Evolutionary conservation across 2,888 invertebrate species (phyloP).

Genomic region (Troides aeacus): DNA sequence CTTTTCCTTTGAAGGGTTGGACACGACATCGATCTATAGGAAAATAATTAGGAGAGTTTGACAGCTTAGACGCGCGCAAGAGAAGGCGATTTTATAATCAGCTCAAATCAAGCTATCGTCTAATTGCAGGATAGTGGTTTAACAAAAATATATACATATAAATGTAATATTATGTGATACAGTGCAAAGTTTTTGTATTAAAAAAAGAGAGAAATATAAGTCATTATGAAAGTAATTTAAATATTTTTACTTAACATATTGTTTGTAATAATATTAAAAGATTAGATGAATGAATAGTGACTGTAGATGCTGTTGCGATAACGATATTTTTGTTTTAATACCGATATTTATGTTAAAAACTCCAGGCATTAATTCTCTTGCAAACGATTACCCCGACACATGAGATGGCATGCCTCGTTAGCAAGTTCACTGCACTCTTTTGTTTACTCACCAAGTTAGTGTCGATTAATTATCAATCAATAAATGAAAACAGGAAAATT

Average conservation of each 20-base stretch:
- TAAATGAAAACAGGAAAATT: no score
- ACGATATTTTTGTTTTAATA: not conserved
- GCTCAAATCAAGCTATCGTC: not conserved
- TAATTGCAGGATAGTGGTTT: no score
- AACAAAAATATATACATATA: no score
- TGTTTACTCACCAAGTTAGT: not conserved
- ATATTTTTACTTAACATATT: no score
- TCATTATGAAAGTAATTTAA: no score
- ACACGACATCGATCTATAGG: constrained; percentile 12
- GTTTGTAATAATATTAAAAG: not conserved
- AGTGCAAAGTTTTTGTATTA: no score
- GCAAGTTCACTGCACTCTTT: not conserved
- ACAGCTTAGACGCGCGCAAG: constrained; percentile 5
- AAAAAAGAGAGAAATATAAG: no score
- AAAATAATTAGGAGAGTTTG: constrained; percentile 29
- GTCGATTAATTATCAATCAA: no score
- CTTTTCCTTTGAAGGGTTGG: constrained; percentile 33
- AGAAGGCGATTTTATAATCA: constrained; percentile 9
- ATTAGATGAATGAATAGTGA: not conserved
- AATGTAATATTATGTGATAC: no score
- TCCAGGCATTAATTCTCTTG: not conserved
- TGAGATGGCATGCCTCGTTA: not conserved
- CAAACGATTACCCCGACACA: not conserved
- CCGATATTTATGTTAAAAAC: not conserved
- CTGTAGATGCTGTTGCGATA: not conserved